Base-by-base conservation (phyloP, 2,888 invertebrate species). In the Chirona hameri region DNA sequence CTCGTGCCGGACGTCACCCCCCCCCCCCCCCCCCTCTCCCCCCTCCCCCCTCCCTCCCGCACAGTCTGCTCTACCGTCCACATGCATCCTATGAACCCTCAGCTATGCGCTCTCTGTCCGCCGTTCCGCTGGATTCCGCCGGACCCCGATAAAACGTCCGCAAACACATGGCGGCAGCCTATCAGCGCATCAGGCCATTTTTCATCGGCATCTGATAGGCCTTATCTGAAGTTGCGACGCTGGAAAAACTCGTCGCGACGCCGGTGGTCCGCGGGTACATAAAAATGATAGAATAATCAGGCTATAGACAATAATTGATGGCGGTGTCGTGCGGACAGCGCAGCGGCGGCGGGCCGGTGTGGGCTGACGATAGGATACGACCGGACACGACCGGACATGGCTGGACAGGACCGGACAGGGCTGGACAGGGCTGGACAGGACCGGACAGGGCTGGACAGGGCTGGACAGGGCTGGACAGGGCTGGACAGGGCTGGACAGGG, bases 241-340 rank as follows among this genome's bases (percentile, higher is more conserved):
- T 18, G 24, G 76, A 76, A 76, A 76, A 76, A 76, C 76, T 76
- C 24, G 76, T 31, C 46, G 46, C 76, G 46, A 24, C 76, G 39
- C 39, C 76, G 76, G 76, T 76, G 76, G 76, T 76, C 76, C 76
- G 46, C 76, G 0, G 46, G 21, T 24, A 46, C 76, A 76, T 76
- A 76, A 76, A 76, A 76, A 76, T 76, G 76, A 76, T 76, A 76
- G 39, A 76, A 76, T 76, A 76, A 76, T 76, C 76, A 76, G 76
- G 46, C 76, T 46, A 46, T 76, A 24, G 76, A 76, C 76, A 76
- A 46, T 76, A 76, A 76, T 27, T 39, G 46, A 76, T 76, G 46
- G 46, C 46, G 24, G 24, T 76, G 76, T 76, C 72, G 72, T 18
- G 72, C 31, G 31, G 31, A 5, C 69, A 9, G 69, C n/a, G n/a